phyloP scores from a whole-genome alignment of 2,113 vertebrate genomes.

The Cryptoleucopteryx plumbea region DNA sequence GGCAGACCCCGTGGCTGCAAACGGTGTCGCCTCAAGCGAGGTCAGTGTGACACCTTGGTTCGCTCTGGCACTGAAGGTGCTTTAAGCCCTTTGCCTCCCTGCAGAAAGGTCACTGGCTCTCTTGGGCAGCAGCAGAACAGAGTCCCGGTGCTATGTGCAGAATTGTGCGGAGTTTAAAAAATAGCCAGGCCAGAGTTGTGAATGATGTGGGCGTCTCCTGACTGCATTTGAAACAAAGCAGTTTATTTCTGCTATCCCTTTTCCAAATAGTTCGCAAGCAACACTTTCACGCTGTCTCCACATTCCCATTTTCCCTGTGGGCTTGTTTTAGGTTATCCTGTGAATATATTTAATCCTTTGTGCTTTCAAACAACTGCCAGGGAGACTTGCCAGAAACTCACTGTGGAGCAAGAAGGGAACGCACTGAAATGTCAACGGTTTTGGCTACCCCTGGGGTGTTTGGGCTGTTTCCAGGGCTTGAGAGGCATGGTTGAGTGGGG shows the following conservation, averaged over 20 bases:
- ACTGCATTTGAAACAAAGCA: not conserved
- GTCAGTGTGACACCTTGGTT: rapidly evolving
- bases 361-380: not conserved
- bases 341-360: not conserved
- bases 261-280: not conserved
- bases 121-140: not conserved
- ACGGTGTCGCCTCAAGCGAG: not conserved
- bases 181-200: not conserved
- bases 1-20: not conserved
- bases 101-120: not conserved
- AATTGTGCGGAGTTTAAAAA: not conserved
- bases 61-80: not conserved
- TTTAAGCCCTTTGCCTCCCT: not conserved
- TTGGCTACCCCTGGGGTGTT: not conserved
- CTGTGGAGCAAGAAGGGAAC: not conserved
- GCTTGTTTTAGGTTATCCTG: not conserved
- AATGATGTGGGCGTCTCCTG: not conserved
- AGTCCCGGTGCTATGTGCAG: not conserved
- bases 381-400: not conserved
- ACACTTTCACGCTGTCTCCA: not conserved
- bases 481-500: not conserved
- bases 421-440: not conserved
- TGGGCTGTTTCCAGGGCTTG: not conserved
- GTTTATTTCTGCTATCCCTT: not conserved
- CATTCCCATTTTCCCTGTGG: not conserved